Base-by-base conservation (phyloP, 2,797 vertebrate genomes). In the Enteromius afrohamiltoni region DNA sequence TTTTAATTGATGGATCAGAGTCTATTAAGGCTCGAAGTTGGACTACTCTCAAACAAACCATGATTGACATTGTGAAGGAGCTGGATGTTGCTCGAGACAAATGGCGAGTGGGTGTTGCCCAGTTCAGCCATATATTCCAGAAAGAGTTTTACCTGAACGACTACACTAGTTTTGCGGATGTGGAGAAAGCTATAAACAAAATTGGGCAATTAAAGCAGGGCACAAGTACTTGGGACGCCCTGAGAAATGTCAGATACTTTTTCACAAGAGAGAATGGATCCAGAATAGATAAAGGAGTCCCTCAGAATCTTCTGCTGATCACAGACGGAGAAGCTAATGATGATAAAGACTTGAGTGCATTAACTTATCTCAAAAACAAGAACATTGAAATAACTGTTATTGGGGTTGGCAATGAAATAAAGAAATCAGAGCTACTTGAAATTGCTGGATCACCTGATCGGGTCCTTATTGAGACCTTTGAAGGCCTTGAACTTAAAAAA, bases 301-400 rank as follows among this genome's bases (percentile, higher is more conserved):
- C 91, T 2, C 96, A 96, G 85, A 95, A 94, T 80, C 91, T 97
- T 82, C 83, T 97, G 51, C 89, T 98, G 82, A 94, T 97, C 89
- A 96, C 96, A 0, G 95, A 96, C 1, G 95, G 96, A 0, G 77
- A 91, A 0, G 94, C 96, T 0, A 65, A 90, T 0, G 96, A 97
- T 17, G 29, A 80, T 0, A 95, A 96, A 37, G 86, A 87, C 14
- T 73, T 88, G 0, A 19, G 31, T 45, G 92, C 93, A 0, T 94
- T 95, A 0, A 58, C 82, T 0, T 37, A 19, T 13, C 91, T 97
- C 40, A 90, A 89, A 82, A 86, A 2, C 1, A 70, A 92, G 80
- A 88, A 92, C 0, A 88, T 97, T 1, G 85, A 92, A 31, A 82
- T 97, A 71, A 96, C 95, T 77, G 93, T 90, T 74, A 91, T 96